Base-by-base conservation (phyloP, 2,797 vertebrate species). In the Paedocypris micromegethes region DNA sequence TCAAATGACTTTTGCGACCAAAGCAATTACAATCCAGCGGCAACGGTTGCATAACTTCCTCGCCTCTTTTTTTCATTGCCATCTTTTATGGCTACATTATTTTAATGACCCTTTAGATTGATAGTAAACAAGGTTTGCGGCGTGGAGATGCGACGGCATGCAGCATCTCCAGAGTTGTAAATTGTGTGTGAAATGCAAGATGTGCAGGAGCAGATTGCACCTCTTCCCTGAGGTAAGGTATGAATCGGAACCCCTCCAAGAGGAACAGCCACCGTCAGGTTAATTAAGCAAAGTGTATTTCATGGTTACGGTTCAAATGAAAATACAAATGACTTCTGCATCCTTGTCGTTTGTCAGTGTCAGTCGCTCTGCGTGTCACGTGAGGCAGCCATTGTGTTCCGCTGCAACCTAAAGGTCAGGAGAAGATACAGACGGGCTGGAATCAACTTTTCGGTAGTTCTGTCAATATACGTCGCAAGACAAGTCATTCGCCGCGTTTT, bases 211-310 rank as follows among this genome's bases (percentile, higher is more conserved):
- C 61, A 51, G 38, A 55, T 49, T 37, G 37, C 53, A 64, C 23
- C 4, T 59, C 73, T 70, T 72, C 68, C 69, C 68, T 73, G 55
- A 61, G 57, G 38, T 73, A 73, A 58, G 72, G 62, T 66, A 61
- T 66, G 74, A 69, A 63, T 68, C 75, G 72, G 78, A 83, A 72
- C 58, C 74, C 72, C 77, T 73, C 77, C 81, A 77, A 77, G 77
- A 79, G 80, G 79, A 81, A 80, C 74, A 81, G 77, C 81, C 54
- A 64, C 81, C 77, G 79, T 77, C 80, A 81, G 84, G 80, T 84
- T 88, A 86, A 88, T 88, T 86, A 86, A 81, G 78, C 78, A 72
- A 76, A 76, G 68, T 76, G 72, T 76, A 68, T 70, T 65, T 68
- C 68, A 9, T 58, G 61, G 55, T 70, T 66, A 58, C 9, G 74